A percentile compares a stretch with the other conserved stretches of the same genome.
phyloP scores from a whole-genome alignment of 2,888 invertebrate species.

The Alentia gelatinosa region DNA sequence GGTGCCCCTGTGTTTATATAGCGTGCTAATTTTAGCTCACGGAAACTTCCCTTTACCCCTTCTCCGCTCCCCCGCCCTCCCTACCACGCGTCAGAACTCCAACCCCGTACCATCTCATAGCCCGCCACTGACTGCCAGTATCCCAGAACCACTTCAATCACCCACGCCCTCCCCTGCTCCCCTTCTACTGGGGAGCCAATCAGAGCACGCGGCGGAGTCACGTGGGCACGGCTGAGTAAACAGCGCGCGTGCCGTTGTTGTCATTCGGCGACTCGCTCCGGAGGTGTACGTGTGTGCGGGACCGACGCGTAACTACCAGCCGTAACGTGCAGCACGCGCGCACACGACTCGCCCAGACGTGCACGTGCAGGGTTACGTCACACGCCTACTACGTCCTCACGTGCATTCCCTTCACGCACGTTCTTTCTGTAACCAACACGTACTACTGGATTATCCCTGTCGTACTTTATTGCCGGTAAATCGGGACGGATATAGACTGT shows the following conservation, averaged over 20 bases:
- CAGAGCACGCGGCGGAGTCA: background rate
- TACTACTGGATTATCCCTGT: too few species aligned
- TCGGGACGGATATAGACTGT: too few species aligned
- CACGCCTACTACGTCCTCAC: too few species aligned
- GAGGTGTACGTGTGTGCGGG: background rate
- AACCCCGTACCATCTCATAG: background rate
- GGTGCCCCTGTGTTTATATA: too few species aligned
- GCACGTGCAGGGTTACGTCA: too few species aligned
- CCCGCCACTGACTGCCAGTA: background rate
- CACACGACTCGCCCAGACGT: too few species aligned
- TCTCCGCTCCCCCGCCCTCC: background rate
- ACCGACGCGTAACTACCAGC: too few species aligned
- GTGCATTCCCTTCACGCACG: too few species aligned
- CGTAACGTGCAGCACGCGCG: background rate
- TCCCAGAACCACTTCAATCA: background rate
- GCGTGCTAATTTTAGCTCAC: too few species aligned
- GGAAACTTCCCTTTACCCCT: background rate
- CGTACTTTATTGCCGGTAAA: too few species aligned
- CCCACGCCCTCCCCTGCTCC: background rate
- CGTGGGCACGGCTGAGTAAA: background rate
- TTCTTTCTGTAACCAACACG: too few species aligned
- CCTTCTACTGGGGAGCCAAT: background rate
- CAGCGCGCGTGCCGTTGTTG: background rate
- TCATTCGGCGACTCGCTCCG: background rate
- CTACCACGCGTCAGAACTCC: background rate